Evolutionary conservation across 2,888 invertebrate species (phyloP).

Genomic region (Spilosoma lubricipeda): DNA sequence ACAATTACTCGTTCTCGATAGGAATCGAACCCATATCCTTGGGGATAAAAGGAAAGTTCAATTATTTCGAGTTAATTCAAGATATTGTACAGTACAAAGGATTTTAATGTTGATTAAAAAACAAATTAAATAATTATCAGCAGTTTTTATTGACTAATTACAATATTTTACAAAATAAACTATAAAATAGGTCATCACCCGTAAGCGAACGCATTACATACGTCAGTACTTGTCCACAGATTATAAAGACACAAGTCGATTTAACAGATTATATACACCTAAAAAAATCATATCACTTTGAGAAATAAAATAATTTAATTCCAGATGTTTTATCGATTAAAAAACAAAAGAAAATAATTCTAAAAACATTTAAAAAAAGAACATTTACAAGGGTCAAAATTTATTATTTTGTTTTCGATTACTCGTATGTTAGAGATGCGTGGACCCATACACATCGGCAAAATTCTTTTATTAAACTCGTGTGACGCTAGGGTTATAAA

Average conservation of each 20-base stretch:
- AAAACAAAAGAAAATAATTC: background rate
- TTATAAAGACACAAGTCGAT: slow-evolving; percentile 5
- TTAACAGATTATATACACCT: slow-evolving; percentile 15
- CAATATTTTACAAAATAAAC: slow-evolving; percentile 65
- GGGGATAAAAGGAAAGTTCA: too few relatives aligned
- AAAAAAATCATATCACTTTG: background rate
- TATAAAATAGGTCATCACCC: slow-evolving; percentile 52
- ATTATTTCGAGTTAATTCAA: too few relatives aligned
- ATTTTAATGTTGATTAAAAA: slow-evolving; percentile 10
- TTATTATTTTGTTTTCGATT: background rate
- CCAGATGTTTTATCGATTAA: background rate
- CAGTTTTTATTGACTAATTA: slow-evolving; percentile 62
- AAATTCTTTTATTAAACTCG: background rate
- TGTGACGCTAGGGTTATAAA: background rate
- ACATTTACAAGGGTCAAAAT: background rate
- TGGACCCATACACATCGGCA: background rate
- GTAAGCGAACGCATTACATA: slow-evolving; percentile 27
- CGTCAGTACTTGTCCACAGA: slow-evolving; percentile 6
- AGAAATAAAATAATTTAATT: background rate
- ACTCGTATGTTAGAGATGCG: background rate
- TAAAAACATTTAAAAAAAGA: background rate
- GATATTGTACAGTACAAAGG: background rate
- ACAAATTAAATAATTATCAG: slow-evolving; percentile 32
- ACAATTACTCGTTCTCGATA: too few relatives aligned
- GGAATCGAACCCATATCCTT: too few relatives aligned